phyloP scores from a whole-genome alignment of 2,797 vertebrate genomes.

The Chromobotia macracanthus region DNA sequence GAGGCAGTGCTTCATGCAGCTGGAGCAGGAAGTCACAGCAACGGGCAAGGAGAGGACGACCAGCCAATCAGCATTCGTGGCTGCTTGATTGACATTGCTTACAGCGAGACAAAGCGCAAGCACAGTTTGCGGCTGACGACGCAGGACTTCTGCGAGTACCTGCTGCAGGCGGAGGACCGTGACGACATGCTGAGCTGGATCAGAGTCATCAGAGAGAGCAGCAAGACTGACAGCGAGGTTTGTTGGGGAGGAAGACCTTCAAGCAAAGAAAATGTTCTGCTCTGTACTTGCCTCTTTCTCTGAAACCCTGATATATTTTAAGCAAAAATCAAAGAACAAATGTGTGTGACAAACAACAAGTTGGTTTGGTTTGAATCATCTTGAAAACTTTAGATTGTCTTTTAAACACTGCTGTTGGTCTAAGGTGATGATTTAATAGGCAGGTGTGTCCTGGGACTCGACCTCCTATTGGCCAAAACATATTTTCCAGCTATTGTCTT shows the following conservation, averaged over 20 bases:
- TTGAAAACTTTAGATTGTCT: too few species aligned
- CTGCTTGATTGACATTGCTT: conserved; percentile 91
- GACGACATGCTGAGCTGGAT: conserved; percentile 98
- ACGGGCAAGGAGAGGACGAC: conserved; percentile 76
- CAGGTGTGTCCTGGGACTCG: too few species aligned
- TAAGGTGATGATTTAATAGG: too few species aligned
- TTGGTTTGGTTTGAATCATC: too few species aligned
- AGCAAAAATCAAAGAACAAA: too few species aligned
- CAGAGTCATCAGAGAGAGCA: conserved; percentile 91
- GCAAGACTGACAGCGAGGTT: conserved; percentile 94
- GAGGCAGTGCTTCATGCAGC: conserved; percentile 73
- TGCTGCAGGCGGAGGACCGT: conserved; percentile 95
- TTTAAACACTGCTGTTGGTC: too few species aligned
- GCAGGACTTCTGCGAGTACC: conserved; percentile 97
- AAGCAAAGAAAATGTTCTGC: too few species aligned
- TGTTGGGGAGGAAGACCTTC: conserved; percentile 57
- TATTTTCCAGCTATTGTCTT: too few species aligned
- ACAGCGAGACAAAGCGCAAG: conserved; percentile 91
- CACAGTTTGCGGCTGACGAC: conserved; percentile 93
- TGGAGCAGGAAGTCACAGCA: conserved; percentile 62
- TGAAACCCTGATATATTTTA: too few species aligned
- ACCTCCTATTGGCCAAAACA: too few species aligned
- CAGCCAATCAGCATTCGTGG: conserved; percentile 87
- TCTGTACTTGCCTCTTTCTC: background rate
- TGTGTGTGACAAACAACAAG: too few species aligned